Evolutionary conservation across 2,888 invertebrate species (phyloP).

Genomic region (Tetheella fluctuosa): DNA sequence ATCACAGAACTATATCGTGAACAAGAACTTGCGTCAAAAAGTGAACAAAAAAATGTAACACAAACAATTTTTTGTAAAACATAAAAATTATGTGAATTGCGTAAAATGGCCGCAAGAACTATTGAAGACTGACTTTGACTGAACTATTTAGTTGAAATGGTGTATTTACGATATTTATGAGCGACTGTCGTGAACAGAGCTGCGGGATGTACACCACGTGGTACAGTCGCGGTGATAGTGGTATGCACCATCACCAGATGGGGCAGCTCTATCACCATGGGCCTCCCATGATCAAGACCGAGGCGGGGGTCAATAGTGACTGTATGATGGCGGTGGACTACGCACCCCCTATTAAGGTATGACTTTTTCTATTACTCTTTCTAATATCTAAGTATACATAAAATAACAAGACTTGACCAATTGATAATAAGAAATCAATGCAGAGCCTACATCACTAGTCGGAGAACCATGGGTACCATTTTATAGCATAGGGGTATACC

Average conservation of each 20-base stretch:
- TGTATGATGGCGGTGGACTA: constrained; percentile 88
- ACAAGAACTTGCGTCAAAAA: neutral
- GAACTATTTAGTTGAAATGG: constrained; percentile 51
- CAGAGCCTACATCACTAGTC: too few species aligned
- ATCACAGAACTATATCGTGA: neutral
- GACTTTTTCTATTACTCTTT: constrained; percentile 35
- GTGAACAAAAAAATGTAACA: constrained; percentile 26
- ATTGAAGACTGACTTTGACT: constrained; percentile 34
- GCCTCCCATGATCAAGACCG: constrained; percentile 85
- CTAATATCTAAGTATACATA: too few species aligned
- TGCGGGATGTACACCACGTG: constrained; percentile 83
- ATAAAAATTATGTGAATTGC: constrained; percentile 22
- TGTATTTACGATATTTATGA: constrained; percentile 78
- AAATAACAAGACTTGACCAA: too few species aligned
- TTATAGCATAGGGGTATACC: too few species aligned
- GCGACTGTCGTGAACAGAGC: constrained; percentile 70
- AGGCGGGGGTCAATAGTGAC: constrained; percentile 85
- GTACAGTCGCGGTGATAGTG: constrained; percentile 81
- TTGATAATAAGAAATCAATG: too few species aligned
- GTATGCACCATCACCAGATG: constrained; percentile 82
- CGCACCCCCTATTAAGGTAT: constrained; percentile 86
- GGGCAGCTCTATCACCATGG: constrained; percentile 83
- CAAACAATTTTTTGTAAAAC: constrained; percentile 19
- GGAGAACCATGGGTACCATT: too few species aligned
- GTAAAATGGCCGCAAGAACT: constrained; percentile 20